Evolutionary conservation across 2,888 invertebrate genomes (phyloP), one percentile per base, ranked within the genome.

Genomic region (Callyntrura sp.): DNA sequence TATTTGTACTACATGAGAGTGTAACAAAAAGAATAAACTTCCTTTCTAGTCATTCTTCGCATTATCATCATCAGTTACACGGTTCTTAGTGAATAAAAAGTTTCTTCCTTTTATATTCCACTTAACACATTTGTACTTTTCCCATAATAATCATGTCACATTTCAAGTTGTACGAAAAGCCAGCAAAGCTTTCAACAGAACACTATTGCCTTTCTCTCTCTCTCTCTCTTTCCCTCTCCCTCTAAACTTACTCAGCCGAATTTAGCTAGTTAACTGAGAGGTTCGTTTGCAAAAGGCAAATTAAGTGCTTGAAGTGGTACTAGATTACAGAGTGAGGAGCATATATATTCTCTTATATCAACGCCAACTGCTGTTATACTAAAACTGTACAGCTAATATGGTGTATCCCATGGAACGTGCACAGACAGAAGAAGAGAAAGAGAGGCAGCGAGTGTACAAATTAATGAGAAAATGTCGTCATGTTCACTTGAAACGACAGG

Each of bases 401-500:
- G 8, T n/a, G 28, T 14, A n/a, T 28, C 11, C 25, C 1, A 35
- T 8, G 0, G 48, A 6, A 23, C 11, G 28, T 28, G 76, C 73
- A 57, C 70, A 55, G 84, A 57, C 20, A 35, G 28, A n/a, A n/a
- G 9, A 8, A 68, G 65, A 68, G 35, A 17, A 51, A 65, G 45
- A 25, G 48, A 43, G 51, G 60, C 28, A 28, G 65, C 17, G 62
- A 86, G 86, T 86, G 78, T 23, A 68, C 86, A 86, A 86, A 86
- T 86, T 86, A 86, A 86, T 86, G 86, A 76, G 65, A 86, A 86
- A 86, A 86, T 86, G 86, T 86, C 86, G 86, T 78, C 60, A 79
- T 65, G 86, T 79, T 86, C 78, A 78, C 65, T 65, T 65, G 78
- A 86, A 57, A 79, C 45, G 86, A 86, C 86, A 86, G 79, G 35